Evolutionary conservation across 2,888 invertebrate genomes (phyloP).

Genomic region (Endotricha flammealis): DNA sequence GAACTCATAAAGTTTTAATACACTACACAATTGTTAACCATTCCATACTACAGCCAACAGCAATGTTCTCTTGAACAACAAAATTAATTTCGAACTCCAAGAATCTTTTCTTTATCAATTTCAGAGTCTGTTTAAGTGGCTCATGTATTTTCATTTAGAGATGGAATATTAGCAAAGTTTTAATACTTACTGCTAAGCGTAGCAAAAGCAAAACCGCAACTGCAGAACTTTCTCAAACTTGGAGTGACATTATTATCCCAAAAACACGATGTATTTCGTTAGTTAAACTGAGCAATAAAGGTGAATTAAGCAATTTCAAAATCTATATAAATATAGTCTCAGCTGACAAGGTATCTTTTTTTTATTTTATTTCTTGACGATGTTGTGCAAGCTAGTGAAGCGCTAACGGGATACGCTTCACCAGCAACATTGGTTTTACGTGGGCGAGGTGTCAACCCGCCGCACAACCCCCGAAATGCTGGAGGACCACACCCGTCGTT

Average conservation of each 20-base stretch:
- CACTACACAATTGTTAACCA: background rate
- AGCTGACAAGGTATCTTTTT: too few relatives aligned
- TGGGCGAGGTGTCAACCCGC: too few relatives aligned
- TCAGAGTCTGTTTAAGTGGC: constrained; percentile 6
- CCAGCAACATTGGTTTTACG: too few relatives aligned
- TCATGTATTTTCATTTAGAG: constrained; percentile 17
- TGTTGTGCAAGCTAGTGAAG: too few relatives aligned
- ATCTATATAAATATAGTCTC: constrained; percentile 5
- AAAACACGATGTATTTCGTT: constrained; percentile 63
- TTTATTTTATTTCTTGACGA: too few relatives aligned
- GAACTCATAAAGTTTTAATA: background rate
- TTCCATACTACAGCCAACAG: constrained; percentile 1
- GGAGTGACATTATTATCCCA: constrained; percentile 68
- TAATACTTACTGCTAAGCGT: constrained; percentile 55
- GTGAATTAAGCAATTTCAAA: constrained; percentile 9
- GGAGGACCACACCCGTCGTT: too few relatives aligned
- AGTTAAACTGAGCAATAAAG: constrained; percentile 45
- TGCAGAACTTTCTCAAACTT: constrained; percentile 66
- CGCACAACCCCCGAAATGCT: too few relatives aligned
- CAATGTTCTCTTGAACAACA: constrained; percentile 1
- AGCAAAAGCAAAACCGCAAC: constrained; percentile 63
- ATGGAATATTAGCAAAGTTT: constrained; percentile 19
- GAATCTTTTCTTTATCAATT: constrained; percentile 11
- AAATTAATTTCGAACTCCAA: constrained; percentile 9
- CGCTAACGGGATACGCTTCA: too few relatives aligned